Evolutionary conservation across 2,113 vertebrate species (phyloP).

Genomic region (Hippocampus mohnikei): DNA sequence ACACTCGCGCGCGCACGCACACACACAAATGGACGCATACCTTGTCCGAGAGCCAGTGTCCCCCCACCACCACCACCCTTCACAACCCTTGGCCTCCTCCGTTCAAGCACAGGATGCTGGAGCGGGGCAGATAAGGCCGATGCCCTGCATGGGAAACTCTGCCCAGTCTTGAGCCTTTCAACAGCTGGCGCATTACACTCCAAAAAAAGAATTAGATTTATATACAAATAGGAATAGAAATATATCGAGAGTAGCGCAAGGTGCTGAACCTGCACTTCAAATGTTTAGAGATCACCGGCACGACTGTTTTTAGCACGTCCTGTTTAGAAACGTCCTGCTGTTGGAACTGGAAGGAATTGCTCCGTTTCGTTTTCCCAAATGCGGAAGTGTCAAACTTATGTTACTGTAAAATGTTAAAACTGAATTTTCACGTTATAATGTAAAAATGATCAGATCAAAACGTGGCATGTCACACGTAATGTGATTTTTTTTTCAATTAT

Average conservation of each 20-base stretch:
- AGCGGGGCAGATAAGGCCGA: constrained; percentile 72
- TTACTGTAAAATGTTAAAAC: no score
- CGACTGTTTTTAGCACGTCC: constrained; percentile 69
- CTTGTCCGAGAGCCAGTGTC: constrained; percentile 71
- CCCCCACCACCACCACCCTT: constrained; percentile 66
- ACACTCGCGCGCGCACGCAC: constrained; percentile 53
- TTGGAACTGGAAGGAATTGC: not conserved
- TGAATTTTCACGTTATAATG: no score
- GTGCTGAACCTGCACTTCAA: constrained; percentile 43
- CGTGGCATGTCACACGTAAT: no score
- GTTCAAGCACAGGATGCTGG: constrained; percentile 73
- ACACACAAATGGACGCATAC: constrained; percentile 67
- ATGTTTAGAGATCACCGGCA: constrained; percentile 71
- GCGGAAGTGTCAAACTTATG: no score
- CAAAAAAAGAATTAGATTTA: constrained; percentile 6
- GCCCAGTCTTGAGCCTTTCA: constrained; percentile 69
- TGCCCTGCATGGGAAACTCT: constrained; percentile 75
- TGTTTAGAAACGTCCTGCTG: constrained; percentile 48
- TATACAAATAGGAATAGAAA: constrained; percentile 1
- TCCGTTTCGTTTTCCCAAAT: no score
- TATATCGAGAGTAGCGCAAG: not conserved
- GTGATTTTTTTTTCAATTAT: no score
- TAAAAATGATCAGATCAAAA: no score
- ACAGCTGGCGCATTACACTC: constrained; percentile 65
- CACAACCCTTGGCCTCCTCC: constrained; percentile 44